Evolutionary conservation across 2,797 vertebrate genomes (phyloP).

Genomic region (Netta rufina): DNA sequence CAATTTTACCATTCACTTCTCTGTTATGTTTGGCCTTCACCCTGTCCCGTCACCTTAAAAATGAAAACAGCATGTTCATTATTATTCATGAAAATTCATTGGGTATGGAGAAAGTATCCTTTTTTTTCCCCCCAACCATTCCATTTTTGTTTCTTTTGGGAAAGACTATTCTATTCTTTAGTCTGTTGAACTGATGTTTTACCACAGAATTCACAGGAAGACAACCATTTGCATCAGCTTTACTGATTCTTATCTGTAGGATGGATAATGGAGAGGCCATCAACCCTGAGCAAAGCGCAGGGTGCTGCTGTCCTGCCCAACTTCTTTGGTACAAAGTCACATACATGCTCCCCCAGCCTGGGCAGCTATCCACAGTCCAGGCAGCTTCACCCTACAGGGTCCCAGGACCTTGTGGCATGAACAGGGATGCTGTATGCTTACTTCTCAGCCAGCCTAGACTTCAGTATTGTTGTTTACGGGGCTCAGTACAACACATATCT

Average conservation of each 20-base stretch:
- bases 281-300: neutral
- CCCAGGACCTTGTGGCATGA: neutral
- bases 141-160: conserved; percentile 41
- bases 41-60: conserved; percentile 60
- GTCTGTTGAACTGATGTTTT: neutral
- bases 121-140: neutral
- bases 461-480: neutral
- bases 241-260: neutral
- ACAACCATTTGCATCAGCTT: neutral
- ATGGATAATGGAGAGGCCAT: neutral
- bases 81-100: conserved; percentile 59
- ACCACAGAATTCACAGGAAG: neutral
- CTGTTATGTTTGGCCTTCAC: conserved; percentile 52
- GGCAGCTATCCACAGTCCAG: neutral
- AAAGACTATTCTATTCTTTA: conserved; percentile 9
- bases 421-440: neutral
- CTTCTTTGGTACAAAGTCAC: neutral
- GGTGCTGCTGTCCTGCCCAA: neutral
- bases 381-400: neutral
- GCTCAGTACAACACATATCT: neutral
- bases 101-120: neutral
- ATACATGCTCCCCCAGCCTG: neutral
- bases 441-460: neutral
- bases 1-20: conserved; percentile 39
- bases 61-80: conserved; percentile 59